Percentiles rank a stretch among this genome's conserved stretches.
These are phyloP conservation scores for Leptobrachium ailaonicum DNA, from an alignment of 2,113 vertebrate species.

Conservation along the genomic window DNA sequence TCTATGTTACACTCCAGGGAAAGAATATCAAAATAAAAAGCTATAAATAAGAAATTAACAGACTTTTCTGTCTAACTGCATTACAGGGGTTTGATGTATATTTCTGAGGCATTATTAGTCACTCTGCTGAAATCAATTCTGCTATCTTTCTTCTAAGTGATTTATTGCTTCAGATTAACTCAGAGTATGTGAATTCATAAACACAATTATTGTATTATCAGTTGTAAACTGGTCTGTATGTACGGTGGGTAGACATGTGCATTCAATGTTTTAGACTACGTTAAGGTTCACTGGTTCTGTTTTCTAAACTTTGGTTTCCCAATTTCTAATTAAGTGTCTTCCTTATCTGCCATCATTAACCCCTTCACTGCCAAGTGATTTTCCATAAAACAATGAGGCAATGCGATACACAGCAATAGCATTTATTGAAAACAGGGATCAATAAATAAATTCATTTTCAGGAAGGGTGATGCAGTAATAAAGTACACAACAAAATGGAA, in stretches of 20 bases:
- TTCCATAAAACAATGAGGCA: too few species aligned
- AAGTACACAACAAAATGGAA: too few species aligned
- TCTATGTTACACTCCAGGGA: slow-evolving; percentile 60
- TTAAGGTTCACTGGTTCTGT: too few species aligned
- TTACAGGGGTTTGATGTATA: slow-evolving; percentile 73
- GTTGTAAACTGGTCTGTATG: slow-evolving; percentile 24
- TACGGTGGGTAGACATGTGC: not conserved
- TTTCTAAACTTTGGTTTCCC: too few species aligned
- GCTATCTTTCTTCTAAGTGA: slow-evolving; percentile 68
- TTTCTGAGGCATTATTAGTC: slow-evolving; percentile 76
- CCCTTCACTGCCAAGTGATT: too few species aligned
- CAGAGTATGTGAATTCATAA: slow-evolving; percentile 67
- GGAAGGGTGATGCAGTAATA: too few species aligned
- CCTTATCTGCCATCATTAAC: too few species aligned
- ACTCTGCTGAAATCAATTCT: slow-evolving; percentile 72
- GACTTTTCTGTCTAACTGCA: slow-evolving; percentile 69
- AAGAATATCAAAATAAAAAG: slow-evolving; percentile 68
- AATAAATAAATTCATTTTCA: too few species aligned
- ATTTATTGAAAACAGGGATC: too few species aligned
- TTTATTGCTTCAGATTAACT: slow-evolving; percentile 73
- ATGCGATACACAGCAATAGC: too few species aligned
- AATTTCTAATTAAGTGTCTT: too few species aligned
- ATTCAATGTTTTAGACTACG: not conserved
- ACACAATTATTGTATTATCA: slow-evolving; percentile 58
- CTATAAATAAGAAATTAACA: slow-evolving; percentile 79